These are phyloP conservation scores for Timandra comae DNA, from an alignment of 2,888 invertebrate species.

Conservation along the genomic window DNA sequence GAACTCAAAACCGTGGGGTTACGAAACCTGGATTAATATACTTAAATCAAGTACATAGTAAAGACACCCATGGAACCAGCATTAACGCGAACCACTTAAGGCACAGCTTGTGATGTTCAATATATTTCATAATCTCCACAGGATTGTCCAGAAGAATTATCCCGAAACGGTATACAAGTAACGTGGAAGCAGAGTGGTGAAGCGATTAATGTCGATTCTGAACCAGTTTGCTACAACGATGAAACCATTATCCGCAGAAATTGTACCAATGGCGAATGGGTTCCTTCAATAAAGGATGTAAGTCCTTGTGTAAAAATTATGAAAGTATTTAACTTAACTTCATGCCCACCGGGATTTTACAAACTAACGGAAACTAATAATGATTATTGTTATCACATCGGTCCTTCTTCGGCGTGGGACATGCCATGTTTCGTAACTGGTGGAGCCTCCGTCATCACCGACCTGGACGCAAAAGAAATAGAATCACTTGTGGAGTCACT, in stretches of 20 bases:
- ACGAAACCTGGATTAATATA: too few species aligned
- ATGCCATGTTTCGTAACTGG: slow-evolving; percentile 58
- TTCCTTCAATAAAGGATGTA: slow-evolving; percentile 36
- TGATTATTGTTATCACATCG: slow-evolving; percentile 53
- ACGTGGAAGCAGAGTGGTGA: slow-evolving; percentile 42
- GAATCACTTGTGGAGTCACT: slow-evolving; percentile 45
- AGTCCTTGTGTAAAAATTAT: slow-evolving; percentile 40
- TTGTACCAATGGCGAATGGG: slow-evolving; percentile 49
- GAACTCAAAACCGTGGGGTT: too few species aligned
- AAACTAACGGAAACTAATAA: slow-evolving; percentile 42
- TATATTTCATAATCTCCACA: slow-evolving; percentile 23
- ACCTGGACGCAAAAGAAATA: slow-evolving; percentile 41
- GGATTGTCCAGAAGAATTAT: slow-evolving; percentile 52
- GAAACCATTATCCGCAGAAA: slow-evolving; percentile 42
- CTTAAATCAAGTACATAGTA: too few species aligned
- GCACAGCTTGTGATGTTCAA: too few species aligned
- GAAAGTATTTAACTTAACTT: slow-evolving; percentile 36
- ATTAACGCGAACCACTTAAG: too few species aligned
- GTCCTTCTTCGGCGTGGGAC: slow-evolving; percentile 41
- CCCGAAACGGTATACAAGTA: slow-evolving; percentile 41
- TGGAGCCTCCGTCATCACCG: slow-evolving; percentile 54
- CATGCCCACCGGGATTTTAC: slow-evolving; percentile 53
- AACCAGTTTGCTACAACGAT: slow-evolving; percentile 47
- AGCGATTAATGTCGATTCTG: slow-evolving; percentile 42
- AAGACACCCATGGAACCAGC: too few species aligned